These are phyloP conservation scores for Callyntrura sp. DNA, from an alignment of 2,888 invertebrate genomes.

Conservation along the genomic window DNA sequence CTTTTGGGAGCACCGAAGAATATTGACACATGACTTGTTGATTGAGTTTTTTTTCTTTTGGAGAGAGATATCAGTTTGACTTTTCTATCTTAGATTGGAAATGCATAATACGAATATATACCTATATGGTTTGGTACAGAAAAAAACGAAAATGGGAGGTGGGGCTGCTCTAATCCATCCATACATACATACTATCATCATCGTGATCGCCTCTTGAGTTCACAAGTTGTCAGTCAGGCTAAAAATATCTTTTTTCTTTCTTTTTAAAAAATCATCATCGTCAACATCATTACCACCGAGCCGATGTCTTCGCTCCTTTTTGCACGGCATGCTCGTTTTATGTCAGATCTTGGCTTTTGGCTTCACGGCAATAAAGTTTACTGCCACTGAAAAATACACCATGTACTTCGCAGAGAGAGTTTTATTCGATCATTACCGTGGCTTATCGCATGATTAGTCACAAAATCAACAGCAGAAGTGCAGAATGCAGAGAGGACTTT, in stretches of 20 bases:
- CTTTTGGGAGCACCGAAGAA: conserved; percentile 48
- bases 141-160: conserved; percentile 55
- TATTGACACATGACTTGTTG: conserved; percentile 58
- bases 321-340: neutral
- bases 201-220: conserved; percentile 24
- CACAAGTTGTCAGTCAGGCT: conserved; percentile 60
- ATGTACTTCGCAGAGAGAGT: too few species aligned
- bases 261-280: conserved; percentile 16
- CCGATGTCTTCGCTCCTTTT: conserved; percentile 28
- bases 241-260: conserved; percentile 45
- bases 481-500: too few species aligned
- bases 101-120: too few species aligned
- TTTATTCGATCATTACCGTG: neutral
- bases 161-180: conserved; percentile 37
- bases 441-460: conserved; percentile 47
- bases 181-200: neutral
- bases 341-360: conserved; percentile 17
- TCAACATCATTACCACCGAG: conserved; percentile 44
- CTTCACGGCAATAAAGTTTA: neutral
- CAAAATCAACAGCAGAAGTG: neutral
- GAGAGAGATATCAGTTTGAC: neutral
- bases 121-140: neutral
- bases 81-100: neutral
- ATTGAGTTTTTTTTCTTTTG: conserved; percentile 22
- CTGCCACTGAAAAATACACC: neutral